Conservation (phyloP, 2,797 vertebrate species). For the Acropternis orthonyx region DNA sequence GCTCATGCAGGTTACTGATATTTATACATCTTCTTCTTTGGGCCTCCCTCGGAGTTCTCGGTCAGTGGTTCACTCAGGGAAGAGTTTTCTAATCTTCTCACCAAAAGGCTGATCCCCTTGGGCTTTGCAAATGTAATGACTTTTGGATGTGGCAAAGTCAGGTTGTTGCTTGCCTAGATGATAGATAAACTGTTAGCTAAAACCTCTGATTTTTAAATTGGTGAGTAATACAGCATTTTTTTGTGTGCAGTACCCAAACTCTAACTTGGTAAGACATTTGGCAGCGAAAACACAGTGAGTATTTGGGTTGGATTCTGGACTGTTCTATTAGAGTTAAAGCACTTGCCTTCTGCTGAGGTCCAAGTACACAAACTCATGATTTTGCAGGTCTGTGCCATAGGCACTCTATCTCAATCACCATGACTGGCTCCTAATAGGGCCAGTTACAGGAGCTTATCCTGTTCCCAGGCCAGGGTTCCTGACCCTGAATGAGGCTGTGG, state of each 20-base stretch:
- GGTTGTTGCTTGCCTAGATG: not conserved
- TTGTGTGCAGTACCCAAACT: not conserved
- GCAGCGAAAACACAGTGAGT: not conserved
- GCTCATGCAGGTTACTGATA: not conserved
- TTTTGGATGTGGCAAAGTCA: not conserved
- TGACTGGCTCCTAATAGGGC: not conserved
- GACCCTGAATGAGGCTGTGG: not conserved
- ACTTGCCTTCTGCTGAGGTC: not conserved
- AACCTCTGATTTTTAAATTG: not conserved
- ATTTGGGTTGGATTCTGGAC: not conserved
- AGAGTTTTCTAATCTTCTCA: not conserved
- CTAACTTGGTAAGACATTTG: not conserved
- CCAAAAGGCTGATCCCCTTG: not conserved
- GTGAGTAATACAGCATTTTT: not conserved
- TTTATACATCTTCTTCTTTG: not conserved
- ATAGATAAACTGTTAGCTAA: not conserved
- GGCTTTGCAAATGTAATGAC: not conserved
- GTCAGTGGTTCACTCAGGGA: not conserved
- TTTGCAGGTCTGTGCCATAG: not conserved
- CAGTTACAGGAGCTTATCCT: not conserved
- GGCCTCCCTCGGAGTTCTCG: not conserved
- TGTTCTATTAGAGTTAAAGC: not conserved
- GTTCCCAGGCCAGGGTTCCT: not conserved
- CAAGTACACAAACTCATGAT: not conserved
- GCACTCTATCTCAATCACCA: not conserved